phyloP scores from a whole-genome alignment of 2,113 vertebrate species.

The Geococcyx californianus region DNA sequence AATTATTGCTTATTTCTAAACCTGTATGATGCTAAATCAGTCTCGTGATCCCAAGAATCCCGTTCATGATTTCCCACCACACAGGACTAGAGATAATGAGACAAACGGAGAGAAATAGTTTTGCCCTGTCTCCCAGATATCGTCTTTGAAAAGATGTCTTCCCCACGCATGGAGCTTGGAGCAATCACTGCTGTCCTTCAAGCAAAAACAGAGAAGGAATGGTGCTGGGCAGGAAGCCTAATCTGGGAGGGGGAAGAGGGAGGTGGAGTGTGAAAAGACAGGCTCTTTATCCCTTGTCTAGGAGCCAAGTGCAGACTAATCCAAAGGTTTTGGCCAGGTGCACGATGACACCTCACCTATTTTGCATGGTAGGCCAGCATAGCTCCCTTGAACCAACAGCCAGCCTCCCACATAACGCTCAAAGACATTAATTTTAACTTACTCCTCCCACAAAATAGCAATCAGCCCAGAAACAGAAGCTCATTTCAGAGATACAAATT shows the following conservation, averaged over 20 bases:
- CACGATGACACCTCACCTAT: background rate
- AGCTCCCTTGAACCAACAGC: background rate
- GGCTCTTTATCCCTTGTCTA: background rate
- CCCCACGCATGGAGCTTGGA: background rate
- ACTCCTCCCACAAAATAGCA: slow-evolving; percentile 11
- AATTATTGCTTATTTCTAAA: background rate
- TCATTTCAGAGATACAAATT: slow-evolving; percentile 15
- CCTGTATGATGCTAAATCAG: background rate
- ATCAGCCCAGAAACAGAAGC: slow-evolving; percentile 24
- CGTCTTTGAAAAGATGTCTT: background rate
- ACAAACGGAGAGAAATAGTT: background rate
- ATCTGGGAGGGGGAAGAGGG: background rate
- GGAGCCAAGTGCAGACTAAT: background rate
- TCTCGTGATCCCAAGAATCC: background rate
- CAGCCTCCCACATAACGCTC: background rate
- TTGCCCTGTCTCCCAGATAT: background rate
- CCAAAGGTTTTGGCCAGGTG: background rate
- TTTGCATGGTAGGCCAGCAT: background rate
- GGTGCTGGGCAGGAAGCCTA: background rate
- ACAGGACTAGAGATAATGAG: background rate
- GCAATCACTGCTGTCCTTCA: background rate
- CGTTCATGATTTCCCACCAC: background rate
- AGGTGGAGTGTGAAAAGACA: background rate
- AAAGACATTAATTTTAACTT: background rate
- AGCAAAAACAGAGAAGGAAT: background rate